Percentiles rank a stretch among this genome's conserved stretches.
Conservation (phyloP, 2,888 invertebrate genomes). For the Kuschelorhynchus macadamiae region DNA sequence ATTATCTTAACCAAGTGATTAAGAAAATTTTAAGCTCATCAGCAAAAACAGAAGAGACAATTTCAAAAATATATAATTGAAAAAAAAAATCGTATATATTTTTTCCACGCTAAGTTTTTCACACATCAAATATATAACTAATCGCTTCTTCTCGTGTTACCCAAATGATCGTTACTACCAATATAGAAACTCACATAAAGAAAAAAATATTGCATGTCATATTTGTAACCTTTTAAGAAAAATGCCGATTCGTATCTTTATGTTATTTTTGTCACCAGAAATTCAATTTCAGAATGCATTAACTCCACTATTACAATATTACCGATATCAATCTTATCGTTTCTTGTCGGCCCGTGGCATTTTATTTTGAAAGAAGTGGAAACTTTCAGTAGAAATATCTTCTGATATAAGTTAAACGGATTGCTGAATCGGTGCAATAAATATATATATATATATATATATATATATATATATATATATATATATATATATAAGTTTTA, state of each 20-base stretch:
- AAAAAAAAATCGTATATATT: background rate
- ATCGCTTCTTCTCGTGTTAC: constrained; percentile 1
- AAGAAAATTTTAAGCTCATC: no score
- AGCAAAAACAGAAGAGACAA: no score
- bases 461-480: no score
- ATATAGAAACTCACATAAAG: background rate
- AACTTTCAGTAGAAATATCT: background rate
- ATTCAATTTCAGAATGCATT: background rate
- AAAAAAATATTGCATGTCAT: constrained; percentile 13
- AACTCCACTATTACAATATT: constrained; percentile 1
- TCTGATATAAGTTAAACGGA: no score
- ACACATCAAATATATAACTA: background rate
- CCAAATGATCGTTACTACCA: constrained; percentile 3
- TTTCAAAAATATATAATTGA: no score
- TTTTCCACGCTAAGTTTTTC: background rate
- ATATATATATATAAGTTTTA: no score
- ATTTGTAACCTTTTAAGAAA: constrained; percentile 13
- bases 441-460: background rate
- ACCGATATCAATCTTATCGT: constrained; percentile 10
- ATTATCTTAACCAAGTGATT: no score
- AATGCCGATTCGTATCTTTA: constrained; percentile 5
- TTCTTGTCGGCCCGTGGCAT: background rate
- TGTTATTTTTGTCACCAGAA: constrained; percentile 6
- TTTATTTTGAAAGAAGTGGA: constrained; percentile 2
- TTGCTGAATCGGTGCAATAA: background rate